Evolutionary conservation across 2,888 invertebrate genomes (phyloP).

Genomic region (Euspilapteryx auroguttella): DNA sequence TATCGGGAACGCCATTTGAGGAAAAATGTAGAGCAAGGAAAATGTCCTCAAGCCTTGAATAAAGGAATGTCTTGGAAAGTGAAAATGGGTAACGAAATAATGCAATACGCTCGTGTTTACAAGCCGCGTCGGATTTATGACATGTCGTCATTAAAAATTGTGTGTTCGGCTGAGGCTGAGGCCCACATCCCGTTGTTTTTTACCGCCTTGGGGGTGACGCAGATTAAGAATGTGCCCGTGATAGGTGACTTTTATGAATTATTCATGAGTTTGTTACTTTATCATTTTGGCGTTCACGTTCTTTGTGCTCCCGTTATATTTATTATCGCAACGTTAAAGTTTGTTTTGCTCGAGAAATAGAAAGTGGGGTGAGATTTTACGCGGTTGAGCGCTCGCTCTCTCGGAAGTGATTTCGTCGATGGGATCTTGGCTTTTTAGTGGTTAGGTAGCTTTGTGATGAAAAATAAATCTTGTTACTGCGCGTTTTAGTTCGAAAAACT

Average conservation of each 20-base stretch:
- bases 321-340: too few species aligned
- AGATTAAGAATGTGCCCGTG: conserved; percentile 14
- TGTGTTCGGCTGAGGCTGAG: conserved; percentile 3
- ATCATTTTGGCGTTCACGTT: too few species aligned
- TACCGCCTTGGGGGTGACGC: conserved; percentile 9
- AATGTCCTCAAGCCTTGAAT: conserved; percentile 4
- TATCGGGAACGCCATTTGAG: neutral
- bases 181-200: conserved; percentile 12
- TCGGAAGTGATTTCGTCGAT: too few species aligned
- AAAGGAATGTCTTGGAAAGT: conserved; percentile 6
- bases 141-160: conserved; percentile 7
- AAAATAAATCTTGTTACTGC: too few species aligned
- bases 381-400: too few species aligned
- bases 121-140: conserved; percentile 8
- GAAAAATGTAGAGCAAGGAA: conserved; percentile 1
- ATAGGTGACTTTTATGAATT: conserved; percentile 28
- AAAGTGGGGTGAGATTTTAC: too few species aligned
- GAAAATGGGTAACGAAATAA: conserved; percentile 8
- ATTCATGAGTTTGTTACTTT: conserved; percentile 20
- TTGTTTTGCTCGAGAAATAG: too few species aligned
- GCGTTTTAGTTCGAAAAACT: too few species aligned
- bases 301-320: too few species aligned
- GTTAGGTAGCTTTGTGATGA: too few species aligned
- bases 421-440: too few species aligned
- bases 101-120: conserved; percentile 9